Evolutionary conservation across 2,888 invertebrate genomes (phyloP).

Genomic region (Nymphalis polychloros): DNA sequence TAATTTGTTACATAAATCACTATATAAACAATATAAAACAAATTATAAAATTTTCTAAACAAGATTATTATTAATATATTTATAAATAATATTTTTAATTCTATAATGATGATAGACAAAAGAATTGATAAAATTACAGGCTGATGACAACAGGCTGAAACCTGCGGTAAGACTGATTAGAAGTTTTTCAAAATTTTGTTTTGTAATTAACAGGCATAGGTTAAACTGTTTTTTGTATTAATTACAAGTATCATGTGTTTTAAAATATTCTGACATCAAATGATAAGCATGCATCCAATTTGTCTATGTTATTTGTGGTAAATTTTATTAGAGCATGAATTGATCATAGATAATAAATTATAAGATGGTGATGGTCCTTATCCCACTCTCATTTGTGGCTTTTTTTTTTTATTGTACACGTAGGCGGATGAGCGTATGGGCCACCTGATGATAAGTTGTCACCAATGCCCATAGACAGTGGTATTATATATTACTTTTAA

Average conservation of each 20-base stretch:
- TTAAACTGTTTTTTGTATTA: slow-evolving; percentile 4
- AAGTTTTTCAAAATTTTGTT: slow-evolving; percentile 31
- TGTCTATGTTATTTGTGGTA: background rate
- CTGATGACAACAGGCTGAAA: slow-evolving; percentile 63
- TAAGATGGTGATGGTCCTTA: background rate
- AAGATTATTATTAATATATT: no score
- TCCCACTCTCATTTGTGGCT: no score
- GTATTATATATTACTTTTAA: no score
- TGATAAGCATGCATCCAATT: background rate
- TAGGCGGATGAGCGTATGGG: no score
- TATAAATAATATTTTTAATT: background rate
- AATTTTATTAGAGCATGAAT: background rate
- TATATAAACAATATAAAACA: no score
- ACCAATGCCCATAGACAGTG: no score
- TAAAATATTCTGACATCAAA: background rate
- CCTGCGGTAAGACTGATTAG: slow-evolving; percentile 68
- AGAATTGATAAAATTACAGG: slow-evolving; percentile 57
- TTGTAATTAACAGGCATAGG: slow-evolving; percentile 28
- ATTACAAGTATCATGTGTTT: slow-evolving; percentile 3
- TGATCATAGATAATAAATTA: background rate
- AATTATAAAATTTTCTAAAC: no score
- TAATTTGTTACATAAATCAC: no score
- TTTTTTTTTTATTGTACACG: no score
- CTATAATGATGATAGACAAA: slow-evolving; percentile 38
- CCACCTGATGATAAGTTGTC: no score